Base-by-base conservation (phyloP, 2,888 invertebrate species). In the Thymelicus sylvestris region DNA sequence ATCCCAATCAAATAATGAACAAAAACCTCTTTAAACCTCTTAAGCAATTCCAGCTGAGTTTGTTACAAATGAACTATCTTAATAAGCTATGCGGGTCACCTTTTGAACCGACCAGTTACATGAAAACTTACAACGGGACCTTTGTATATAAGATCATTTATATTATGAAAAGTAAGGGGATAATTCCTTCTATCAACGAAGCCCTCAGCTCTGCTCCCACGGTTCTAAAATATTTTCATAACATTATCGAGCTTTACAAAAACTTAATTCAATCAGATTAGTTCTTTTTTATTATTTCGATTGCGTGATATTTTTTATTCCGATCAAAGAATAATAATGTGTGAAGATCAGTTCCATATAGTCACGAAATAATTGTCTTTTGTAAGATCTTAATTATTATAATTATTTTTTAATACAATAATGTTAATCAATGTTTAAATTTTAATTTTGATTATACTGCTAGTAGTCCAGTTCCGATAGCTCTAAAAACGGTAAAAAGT, bases 41-140 rank as follows among this genome's bases (percentile, higher is more conserved):
- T 24, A 15, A 24, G 31, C 57, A 57, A 31, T 80, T 85, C 10
- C 80, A 85, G 38, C 78, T 77, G 57, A 85, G 85, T 66, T 68
- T 87, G 2, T 19, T 74, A 6, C 78, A 83, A 2, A 65, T 87
- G 59, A 85, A 87, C 74, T 66, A 79, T 71, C 76, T 87, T 66
- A 87, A 87, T 55, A 74, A 44, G 6, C 57, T 87, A 4, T 87
- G 87, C 70, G 86, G 84, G 0, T 71, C 66, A 3, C 75, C 81
- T 0, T 84, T 75, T 67, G 41, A 66, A 59, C 68, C 76, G 0
- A 80, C 80, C 0, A 59, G 72, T 5, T 84, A 82, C 61, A 77
- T 77, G 19, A 80, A 73, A 65, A 75, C 79, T 0, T 84, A 79
- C 50, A 86, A 84, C 62, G 86, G 79, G 0, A 83, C 82, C 0